Evolutionary conservation across 2,797 vertebrate species (phyloP), one percentile per base, ranked within the genome.

Genomic region (Peromyscus attwateri): DNA sequence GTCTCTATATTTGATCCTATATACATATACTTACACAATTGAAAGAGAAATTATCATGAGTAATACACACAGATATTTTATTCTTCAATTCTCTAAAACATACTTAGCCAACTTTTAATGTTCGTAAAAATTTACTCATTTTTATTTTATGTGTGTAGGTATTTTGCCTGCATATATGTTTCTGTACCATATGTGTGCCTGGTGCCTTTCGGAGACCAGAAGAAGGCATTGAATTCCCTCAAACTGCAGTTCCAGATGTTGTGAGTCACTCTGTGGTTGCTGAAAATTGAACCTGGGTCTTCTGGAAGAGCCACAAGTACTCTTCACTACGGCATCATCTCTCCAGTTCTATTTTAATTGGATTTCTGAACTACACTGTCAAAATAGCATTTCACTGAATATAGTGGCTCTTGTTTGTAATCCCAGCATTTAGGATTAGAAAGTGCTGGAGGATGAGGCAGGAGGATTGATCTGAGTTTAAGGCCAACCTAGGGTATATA

Each of bases 311-410:
- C 37, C 40, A 43, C 40, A 76, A 76, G 73, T 76, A 2, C 40
- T 76, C 40, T 29, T 76, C 46, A 34, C 40, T 43, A n/a, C 6
- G 66, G 11, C 25, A 13, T 64, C 46, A 87, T 87, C 21, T 25
- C 13, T 70, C 64, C 12, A 52, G 43, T 10, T 87, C 43, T n/a
- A 12, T 49, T 34, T 94, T 46, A 93, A 8, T 17, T 94, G 64
- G 34, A 9, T 55, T 95, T 95, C 93, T 95, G 49, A 94, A 66
- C 84, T 66, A 81, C 6, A 66, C 34, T 94, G 94, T 83, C 52
- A 92, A 94, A 94, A 62, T 16, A 90, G 23, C 52, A 19, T 90
- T 80, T 84, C 8, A 17, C 21, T 60, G 37, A 43, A 16, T 34
- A 34, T 1, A 14, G 55, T 49, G 40, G 12, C 16, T 77, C 21